Evolutionary conservation across 2,797 vertebrate genomes (phyloP).

Genomic region (Limosa lapponica): DNA sequence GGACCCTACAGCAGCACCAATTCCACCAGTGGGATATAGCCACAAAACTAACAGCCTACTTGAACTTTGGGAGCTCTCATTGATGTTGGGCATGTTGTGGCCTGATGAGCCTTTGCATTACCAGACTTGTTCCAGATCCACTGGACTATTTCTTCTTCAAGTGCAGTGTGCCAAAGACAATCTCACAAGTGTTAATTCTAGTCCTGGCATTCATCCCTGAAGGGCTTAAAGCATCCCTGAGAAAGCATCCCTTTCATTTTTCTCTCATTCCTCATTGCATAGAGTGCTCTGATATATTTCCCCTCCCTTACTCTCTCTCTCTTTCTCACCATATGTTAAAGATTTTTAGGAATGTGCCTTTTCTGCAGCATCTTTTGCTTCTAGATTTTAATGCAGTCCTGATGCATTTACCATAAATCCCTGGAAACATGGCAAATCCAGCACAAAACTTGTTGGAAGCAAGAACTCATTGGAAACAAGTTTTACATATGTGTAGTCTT

Average conservation of each 20-base stretch:
- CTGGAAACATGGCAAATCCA: conserved; percentile 1
- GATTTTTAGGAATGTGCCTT: conserved; percentile 3
- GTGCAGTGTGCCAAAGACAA: neutral
- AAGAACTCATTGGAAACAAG: neutral
- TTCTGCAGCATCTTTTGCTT: conserved; percentile 6
- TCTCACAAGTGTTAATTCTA: neutral
- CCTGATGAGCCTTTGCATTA: neutral
- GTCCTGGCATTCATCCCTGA: neutral
- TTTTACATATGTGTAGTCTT: neutral
- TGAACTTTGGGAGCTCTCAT: neutral
- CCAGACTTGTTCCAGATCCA: neutral
- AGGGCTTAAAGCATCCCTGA: neutral
- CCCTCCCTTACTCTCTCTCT: neutral
- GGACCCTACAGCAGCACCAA: neutral
- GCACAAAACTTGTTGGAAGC: conserved; percentile 4
- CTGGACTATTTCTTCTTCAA: neutral
- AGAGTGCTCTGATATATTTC: neutral
- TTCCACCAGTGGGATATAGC: neutral
- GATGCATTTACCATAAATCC: conserved; percentile 5
- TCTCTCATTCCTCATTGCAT: neutral
- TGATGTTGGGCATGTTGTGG: neutral
- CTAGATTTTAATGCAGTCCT: neutral
- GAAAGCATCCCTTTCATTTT: neutral
- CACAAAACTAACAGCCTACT: neutral
- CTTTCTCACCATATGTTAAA: neutral